Evolutionary conservation across 2,888 invertebrate species (phyloP), one percentile per base, ranked within the genome.

Genomic region (Tridacna crocea): DNA sequence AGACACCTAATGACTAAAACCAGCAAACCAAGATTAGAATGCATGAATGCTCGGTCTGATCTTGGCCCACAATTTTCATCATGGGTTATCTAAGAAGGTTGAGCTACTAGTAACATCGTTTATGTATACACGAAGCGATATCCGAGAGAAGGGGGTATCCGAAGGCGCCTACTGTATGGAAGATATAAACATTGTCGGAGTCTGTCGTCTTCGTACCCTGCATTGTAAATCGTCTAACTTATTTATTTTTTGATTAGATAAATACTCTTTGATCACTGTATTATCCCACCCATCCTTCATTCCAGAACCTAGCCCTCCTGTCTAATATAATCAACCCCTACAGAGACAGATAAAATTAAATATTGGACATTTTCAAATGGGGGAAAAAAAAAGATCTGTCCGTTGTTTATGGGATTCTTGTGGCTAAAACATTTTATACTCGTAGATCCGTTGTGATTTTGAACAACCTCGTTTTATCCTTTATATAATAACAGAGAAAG

Each of bases 221-320:
- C 70, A 51, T 70, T 70, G 70, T 70, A 70, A 70, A 70, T 70
- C 70, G 51, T 22, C 55, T 51, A 70, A 51, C 70, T 70, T 70
- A 70, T 70, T 70, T 48, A 70, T 70, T 51, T 70, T 70, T 70
- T 51, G 70, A 70, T 70, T 70, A 70, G 70, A 70, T 70, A 70
- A 70, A 46, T 27, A 17, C 22, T 48, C 70, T 70, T 70, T 70
- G 70, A 70, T 70, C 70, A 70, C 47, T 51, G 22, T 47, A 24
- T 26, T 70, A 47, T 70, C 55, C 51, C 70, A n/a, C 13, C 48
- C 12, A 66, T 46, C 66, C 46, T 66, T 66, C 55, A 19, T 55
- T 55, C 55, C 19, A 55, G 55, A 55, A 19, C 15, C 19, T 15
- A 15, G 55, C 19, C 55, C 55, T 55, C 10, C 55, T 55, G 55